Evolutionary conservation across 2,888 invertebrate species (phyloP), one percentile per base, ranked within the genome.

Genomic region (Asteroscopus sphinx): DNA sequence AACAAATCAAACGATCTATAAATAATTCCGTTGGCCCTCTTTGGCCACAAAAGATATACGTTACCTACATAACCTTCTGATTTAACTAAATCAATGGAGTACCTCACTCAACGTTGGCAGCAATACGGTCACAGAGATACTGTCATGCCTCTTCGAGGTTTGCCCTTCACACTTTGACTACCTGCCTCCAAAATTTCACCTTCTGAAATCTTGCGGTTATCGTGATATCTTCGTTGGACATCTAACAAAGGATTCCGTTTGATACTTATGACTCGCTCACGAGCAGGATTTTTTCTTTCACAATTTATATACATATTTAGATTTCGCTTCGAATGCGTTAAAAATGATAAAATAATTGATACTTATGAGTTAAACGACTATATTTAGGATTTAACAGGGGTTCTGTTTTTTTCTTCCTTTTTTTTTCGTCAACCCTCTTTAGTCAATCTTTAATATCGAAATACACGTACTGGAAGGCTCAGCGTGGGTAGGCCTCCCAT

Each of bases 21-120:
- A 28, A 21, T 21, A 17, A 7, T 26, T 8, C 11, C 32, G 17
- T 3, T 12, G 30, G 5, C 7, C 11, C 11, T n/a, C 32, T 26
- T 3, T 12, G 30, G 5, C 7, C 11, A n/a, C 13, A 12, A 12
- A 12, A 17, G 16, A n/a, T 15, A 28, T 35, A 17, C 11, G 25
- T 41, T 39, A 35, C 7, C 16, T 15, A 32, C 9, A n/a, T n/a
- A 33, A 25, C 45, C 6, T 17, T 40, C 30, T 51, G 51, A 51
- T 48, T 47, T n/a, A 28, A 59, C 30, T 55, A 33, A 64, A 68
- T 60, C 69, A 68, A 73, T 57, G 39, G 32, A 46, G 36, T 52
- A 73, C 49, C 74, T 68, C 54, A 54, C 73, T 68, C 53, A 51
- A 58, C 42, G 41, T 53, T 55, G 12, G 42, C 47, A 57, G 33